Conservation (phyloP, 2,113 vertebrate species). For the Solenodon paradoxus region DNA sequence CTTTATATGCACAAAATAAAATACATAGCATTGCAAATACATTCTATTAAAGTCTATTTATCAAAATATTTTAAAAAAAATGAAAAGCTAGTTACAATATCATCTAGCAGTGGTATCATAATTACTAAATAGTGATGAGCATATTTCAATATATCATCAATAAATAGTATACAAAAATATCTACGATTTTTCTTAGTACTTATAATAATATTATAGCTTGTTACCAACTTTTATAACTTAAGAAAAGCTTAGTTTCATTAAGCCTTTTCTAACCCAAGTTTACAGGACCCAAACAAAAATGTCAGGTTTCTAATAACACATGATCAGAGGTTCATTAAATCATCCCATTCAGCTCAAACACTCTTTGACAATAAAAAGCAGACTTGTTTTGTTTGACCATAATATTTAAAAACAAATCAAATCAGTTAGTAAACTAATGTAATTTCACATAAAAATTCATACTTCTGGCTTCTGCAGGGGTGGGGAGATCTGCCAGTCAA, state of each 20-base stretch:
- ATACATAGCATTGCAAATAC: background rate
- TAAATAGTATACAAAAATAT: background rate
- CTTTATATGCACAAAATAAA: constrained; percentile 16
- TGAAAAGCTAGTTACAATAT: background rate
- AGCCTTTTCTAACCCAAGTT: constrained; percentile 11
- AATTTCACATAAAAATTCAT: background rate
- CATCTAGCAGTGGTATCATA: background rate
- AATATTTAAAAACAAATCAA: background rate
- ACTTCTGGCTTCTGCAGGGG: background rate
- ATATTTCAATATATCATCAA: background rate
- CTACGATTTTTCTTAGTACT: background rate
- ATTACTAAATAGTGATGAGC: background rate
- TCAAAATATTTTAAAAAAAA: constrained; percentile 12
- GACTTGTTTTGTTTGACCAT: background rate
- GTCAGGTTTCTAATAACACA: background rate
- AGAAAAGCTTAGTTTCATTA: background rate
- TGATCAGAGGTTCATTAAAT: background rate
- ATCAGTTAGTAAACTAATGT: background rate
- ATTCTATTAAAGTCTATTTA: background rate
- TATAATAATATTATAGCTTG: background rate
- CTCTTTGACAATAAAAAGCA: background rate
- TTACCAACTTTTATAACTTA: background rate
- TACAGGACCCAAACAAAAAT: background rate
- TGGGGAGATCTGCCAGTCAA: background rate
- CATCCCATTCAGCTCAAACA: background rate